Evolutionary conservation across 2,113 vertebrate species (phyloP).

Genomic region (Trematomus loennbergii): DNA sequence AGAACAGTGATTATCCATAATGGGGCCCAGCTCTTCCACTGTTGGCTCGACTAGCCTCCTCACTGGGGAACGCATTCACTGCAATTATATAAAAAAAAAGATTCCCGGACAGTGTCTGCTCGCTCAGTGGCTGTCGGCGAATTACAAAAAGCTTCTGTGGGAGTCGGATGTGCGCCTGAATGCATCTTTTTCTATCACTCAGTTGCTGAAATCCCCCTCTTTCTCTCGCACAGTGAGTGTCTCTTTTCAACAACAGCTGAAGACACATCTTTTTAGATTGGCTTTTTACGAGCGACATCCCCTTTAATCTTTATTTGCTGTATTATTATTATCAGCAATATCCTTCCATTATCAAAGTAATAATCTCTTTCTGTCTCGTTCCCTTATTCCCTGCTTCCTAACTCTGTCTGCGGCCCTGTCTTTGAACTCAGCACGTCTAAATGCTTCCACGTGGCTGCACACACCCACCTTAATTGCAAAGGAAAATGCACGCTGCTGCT

Average conservation of each 20-base stretch:
- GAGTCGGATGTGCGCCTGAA: slow-evolving; percentile 63
- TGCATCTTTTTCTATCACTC: slow-evolving; percentile 8
- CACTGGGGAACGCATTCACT: slow-evolving; percentile 61
- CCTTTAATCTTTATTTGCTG: no score
- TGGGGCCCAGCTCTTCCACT: slow-evolving; percentile 53
- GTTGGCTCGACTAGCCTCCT: slow-evolving; percentile 46
- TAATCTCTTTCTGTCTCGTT: slow-evolving; percentile 18
- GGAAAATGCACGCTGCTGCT: neutral
- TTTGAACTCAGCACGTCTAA: slow-evolving; percentile 64
- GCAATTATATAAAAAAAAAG: slow-evolving; percentile 34
- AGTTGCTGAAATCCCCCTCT: slow-evolving; percentile 4
- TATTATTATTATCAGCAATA: slow-evolving; percentile 33
- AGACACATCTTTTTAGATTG: no score
- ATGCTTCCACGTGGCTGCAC: slow-evolving; percentile 65
- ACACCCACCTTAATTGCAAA: slow-evolving; percentile 24
- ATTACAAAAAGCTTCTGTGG: slow-evolving; percentile 56
- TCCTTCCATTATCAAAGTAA: slow-evolving; percentile 17
- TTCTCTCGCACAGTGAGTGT: slow-evolving; percentile 25
- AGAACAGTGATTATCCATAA: slow-evolving; percentile 40
- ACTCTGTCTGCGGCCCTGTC: slow-evolving; percentile 41
- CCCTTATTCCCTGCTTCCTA: slow-evolving; percentile 11
- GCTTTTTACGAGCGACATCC: no score
- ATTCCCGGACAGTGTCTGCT: slow-evolving; percentile 44
- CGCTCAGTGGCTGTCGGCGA: slow-evolving; percentile 37
- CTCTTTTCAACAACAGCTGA: slow-evolving; percentile 23